Percentiles rank a stretch among this genome's conserved stretches.
Conservation (phyloP, 2,888 invertebrate genomes). For the Pachydiplax longipennis region DNA sequence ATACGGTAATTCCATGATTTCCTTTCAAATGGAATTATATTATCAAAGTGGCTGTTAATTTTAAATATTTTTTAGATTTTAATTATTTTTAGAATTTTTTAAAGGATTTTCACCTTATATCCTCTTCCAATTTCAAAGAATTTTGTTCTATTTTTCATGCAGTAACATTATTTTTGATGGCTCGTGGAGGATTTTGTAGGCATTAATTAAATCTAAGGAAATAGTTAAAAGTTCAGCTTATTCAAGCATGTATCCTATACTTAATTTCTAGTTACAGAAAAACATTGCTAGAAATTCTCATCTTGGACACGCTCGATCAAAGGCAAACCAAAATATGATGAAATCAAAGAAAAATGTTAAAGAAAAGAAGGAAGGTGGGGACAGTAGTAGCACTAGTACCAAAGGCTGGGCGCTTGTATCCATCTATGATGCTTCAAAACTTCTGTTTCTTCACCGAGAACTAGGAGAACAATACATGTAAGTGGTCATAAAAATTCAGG, state of each 20-base stretch:
- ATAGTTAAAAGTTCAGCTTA: neutral
- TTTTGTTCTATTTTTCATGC: too few relatives aligned
- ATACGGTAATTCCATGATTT: slow-evolving; percentile 53
- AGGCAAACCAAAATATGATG: neutral
- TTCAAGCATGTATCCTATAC: too few relatives aligned
- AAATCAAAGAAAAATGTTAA: slow-evolving; percentile 55
- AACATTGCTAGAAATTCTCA: neutral
- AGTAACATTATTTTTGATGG: too few relatives aligned
- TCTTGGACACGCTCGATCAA: neutral
- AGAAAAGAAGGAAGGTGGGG: neutral
- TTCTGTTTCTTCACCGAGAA: slow-evolving; percentile 81
- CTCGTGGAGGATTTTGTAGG: neutral
- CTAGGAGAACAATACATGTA: slow-evolving; percentile 85
- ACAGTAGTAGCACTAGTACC: neutral
- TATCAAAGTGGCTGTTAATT: too few relatives aligned
- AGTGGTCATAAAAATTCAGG: slow-evolving; percentile 52
- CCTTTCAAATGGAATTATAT: neutral
- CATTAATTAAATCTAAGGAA: neutral
- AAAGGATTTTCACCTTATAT: too few relatives aligned
- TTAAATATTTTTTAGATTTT: too few relatives aligned
- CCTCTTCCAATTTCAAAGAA: too few relatives aligned
- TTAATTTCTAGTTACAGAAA: slow-evolving; percentile 44
- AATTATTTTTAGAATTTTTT: too few relatives aligned
- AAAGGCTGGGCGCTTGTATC: slow-evolving; percentile 67
- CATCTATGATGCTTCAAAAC: slow-evolving; percentile 74